phyloP scores from a whole-genome alignment of 37 sponge, comb jelly and placozoan genomes.

The Spongilla lacustris region DNA sequence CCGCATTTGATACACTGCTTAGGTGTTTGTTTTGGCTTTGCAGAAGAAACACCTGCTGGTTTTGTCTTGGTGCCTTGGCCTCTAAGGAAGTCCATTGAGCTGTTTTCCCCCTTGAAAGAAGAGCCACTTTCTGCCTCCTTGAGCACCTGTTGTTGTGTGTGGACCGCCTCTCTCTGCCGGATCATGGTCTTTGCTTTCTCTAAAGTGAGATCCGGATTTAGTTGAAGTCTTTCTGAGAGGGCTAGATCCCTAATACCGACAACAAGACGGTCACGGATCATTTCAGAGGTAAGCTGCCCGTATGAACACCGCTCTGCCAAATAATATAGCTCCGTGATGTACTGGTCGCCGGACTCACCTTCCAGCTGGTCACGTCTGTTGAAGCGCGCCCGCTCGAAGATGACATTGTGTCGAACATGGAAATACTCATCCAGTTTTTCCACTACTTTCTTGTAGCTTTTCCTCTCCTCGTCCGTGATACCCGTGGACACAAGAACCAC shows the following conservation, averaged over 20 bases:
- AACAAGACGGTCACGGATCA: conserved; percentile 28
- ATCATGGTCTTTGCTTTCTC: conserved; percentile 31
- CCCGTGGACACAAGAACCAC: conserved; percentile 4
- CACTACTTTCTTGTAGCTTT: conserved; percentile 15
- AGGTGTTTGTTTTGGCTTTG: background rate
- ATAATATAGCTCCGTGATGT: conserved; percentile 11
- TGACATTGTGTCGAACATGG: conserved; percentile 5
- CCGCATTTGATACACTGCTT: conserved; percentile 11
- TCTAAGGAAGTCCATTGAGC: too few species aligned
- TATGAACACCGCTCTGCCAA: conserved; percentile 7
- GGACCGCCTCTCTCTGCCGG: conserved; percentile 28
- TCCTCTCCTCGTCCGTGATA: conserved; percentile 18
- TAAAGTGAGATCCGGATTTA: conserved; percentile 32
- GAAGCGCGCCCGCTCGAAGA: conserved; percentile 5
- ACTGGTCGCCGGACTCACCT: conserved; percentile 26
- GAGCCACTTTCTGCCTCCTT: background rate
- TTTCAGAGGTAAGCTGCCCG: background rate
- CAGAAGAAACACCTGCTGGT: too few species aligned
- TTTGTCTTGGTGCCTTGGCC: too few species aligned
- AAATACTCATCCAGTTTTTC: conserved; percentile 24
- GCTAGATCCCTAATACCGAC: conserved; percentile 24
- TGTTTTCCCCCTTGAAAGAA: too few species aligned
- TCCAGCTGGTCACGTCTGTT: conserved; percentile 17
- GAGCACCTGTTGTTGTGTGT: conserved; percentile 17
- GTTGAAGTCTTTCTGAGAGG: conserved; percentile 15